A percentile compares a stretch with the other conserved stretches of the same genome.
These are phyloP conservation scores for Eublepharis macularius DNA, from an alignment of 2,113 vertebrate genomes.

Conservation along the genomic window DNA sequence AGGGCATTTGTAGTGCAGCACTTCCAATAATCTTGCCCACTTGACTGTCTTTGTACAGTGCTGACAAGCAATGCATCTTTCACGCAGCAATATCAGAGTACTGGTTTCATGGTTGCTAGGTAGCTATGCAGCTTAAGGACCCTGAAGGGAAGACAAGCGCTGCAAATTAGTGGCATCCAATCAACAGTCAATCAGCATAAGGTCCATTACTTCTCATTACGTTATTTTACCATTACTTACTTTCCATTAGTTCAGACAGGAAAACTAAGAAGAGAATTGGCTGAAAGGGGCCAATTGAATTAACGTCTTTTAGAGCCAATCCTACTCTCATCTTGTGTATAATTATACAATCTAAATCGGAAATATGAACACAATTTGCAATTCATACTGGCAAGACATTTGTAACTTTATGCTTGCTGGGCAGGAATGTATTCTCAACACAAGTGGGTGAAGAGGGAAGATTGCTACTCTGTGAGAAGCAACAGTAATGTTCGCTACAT, in stretches of 20 bases:
- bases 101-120: constrained; percentile 51
- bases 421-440: not conserved
- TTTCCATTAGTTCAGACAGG: constrained; percentile 36
- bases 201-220: constrained; percentile 36
- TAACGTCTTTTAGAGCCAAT: constrained; percentile 49
- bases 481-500: not conserved
- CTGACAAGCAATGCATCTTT: constrained; percentile 63
- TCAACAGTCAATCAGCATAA: constrained; percentile 66
- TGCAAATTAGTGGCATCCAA: constrained; percentile 70
- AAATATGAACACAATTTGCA: constrained; percentile 50
- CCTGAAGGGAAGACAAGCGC: constrained; percentile 60
- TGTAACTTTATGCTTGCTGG: constrained; percentile 27
- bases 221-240: constrained; percentile 37
- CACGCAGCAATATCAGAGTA: constrained; percentile 68
- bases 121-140: constrained; percentile 18
- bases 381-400: constrained; percentile 50
- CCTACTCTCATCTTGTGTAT: constrained; percentile 54
- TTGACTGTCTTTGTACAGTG: constrained; percentile 57
- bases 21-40: constrained; percentile 63
- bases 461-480: not conserved
- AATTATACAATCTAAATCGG: constrained; percentile 52
- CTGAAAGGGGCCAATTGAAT: constrained; percentile 42
- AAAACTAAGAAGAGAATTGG: constrained; percentile 28
- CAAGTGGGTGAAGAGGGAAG: not conserved
- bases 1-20: constrained; percentile 46